Evolutionary conservation across 2,113 vertebrate species (phyloP).

Genomic region (Colaptes auratus): DNA sequence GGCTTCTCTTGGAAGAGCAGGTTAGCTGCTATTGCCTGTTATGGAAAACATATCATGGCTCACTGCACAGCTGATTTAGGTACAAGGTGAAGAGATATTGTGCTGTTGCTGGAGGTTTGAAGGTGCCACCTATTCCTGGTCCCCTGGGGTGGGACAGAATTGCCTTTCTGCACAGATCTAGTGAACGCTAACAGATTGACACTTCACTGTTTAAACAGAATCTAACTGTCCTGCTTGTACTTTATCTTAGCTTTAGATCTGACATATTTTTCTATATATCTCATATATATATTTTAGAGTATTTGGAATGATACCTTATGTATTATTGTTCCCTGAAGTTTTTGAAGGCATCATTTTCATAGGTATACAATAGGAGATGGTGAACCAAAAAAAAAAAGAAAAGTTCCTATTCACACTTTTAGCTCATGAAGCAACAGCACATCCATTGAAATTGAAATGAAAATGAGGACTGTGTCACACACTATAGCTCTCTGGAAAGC

Average conservation of each 20-base stretch:
- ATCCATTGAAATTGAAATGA: conserved; percentile 68
- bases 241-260: conserved; percentile 33
- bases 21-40: background rate
- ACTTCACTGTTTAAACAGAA: conserved; percentile 1
- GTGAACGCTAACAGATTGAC: background rate
- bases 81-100: background rate
- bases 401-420: conserved; percentile 54
- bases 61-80: background rate
- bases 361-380: conserved; percentile 57
- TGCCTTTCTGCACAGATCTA: background rate
- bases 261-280: background rate
- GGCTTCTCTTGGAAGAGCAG: background rate
- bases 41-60: background rate
- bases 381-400: conserved; percentile 27
- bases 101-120: background rate
- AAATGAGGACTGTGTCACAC: conserved; percentile 59
- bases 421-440: conserved; percentile 46
- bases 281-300: background rate
- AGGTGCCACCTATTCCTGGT: background rate
- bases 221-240: background rate
- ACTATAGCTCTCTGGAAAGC: conserved; percentile 59
- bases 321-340: conserved; percentile 38
- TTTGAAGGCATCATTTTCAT: conserved; percentile 62
- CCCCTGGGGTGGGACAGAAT: background rate
- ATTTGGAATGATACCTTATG: conserved; percentile 17